Evolutionary conservation across 2,888 invertebrate genomes (phyloP).

Genomic region (Melitaea athalia): DNA sequence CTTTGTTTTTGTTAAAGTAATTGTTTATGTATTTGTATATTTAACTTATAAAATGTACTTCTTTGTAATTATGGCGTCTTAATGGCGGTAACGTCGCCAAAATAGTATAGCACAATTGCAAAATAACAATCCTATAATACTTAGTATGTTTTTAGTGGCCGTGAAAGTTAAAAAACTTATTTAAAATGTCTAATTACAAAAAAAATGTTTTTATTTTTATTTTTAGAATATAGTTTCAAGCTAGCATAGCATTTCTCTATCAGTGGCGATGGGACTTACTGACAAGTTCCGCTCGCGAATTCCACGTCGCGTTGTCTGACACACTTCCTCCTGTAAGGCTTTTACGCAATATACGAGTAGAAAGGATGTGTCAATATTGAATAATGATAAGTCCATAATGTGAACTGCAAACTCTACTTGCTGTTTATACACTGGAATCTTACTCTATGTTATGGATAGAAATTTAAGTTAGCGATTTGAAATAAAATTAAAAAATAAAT

Average conservation of each 20-base stretch:
- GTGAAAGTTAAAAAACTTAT: background rate
- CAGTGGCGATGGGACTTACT: constrained; percentile 30
- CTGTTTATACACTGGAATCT: background rate
- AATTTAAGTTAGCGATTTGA: no score
- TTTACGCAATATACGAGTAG: constrained; percentile 46
- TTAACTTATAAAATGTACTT: no score
- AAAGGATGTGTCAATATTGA: constrained; percentile 46
- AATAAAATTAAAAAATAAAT: no score
- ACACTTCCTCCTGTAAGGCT: constrained; percentile 45
- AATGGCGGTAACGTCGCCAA: no score
- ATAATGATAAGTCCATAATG: constrained; percentile 34
- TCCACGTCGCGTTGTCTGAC: constrained; percentile 45
- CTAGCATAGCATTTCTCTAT: constrained; percentile 26
- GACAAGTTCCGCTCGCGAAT: constrained; percentile 49
- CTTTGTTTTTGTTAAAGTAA: no score
- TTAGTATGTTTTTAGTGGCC: no score
- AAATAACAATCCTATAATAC: no score
- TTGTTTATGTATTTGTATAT: no score
- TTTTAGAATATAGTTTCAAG: constrained; percentile 10
- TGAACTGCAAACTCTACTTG: constrained; percentile 9
- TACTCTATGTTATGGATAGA: no score
- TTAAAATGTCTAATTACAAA: background rate
- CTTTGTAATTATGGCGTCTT: no score
- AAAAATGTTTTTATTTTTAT: background rate
- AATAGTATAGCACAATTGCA: no score